phyloP scores from a whole-genome alignment of 2,113 vertebrate genomes.

The Cinclus cinclus region DNA sequence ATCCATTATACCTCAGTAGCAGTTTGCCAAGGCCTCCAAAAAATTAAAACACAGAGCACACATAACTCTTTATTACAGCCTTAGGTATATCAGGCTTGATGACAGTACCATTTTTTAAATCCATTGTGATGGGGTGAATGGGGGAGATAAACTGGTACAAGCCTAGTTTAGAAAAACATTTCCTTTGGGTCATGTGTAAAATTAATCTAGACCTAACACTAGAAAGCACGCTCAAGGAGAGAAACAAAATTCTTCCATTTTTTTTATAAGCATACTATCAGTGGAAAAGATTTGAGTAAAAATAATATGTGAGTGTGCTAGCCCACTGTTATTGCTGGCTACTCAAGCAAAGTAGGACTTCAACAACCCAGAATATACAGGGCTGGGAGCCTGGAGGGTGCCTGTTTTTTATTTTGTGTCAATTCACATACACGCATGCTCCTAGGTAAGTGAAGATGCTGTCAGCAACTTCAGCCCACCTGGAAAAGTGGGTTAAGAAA shows the following conservation, averaged over 20 bases:
- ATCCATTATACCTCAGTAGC: not conserved
- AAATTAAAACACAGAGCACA: not conserved
- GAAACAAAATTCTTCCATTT: not conserved
- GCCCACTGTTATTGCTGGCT: constrained; percentile 32
- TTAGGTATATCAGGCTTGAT: not conserved
- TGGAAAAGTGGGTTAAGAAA: constrained; percentile 48
- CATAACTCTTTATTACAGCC: not conserved
- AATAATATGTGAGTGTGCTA: not conserved
- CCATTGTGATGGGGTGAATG: not conserved
- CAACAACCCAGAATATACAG: constrained; percentile 13
- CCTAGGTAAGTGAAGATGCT: not conserved
- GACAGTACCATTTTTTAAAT: constrained; percentile 34
- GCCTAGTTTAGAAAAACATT: not conserved
- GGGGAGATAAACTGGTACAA: not conserved
- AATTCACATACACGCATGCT: constrained; percentile 21
- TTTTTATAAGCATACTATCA: not conserved
- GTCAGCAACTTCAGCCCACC: constrained; percentile 13
- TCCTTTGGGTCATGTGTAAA: constrained; percentile 35
- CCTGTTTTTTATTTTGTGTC: constrained; percentile 25
- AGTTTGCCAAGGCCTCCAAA: not conserved
- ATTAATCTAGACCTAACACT: not conserved
- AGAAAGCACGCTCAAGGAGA: not conserved
- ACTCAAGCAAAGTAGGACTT: constrained; percentile 15
- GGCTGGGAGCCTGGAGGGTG: not conserved
- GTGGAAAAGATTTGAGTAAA: not conserved